Evolutionary conservation across 2,797 vertebrate species (phyloP).

Genomic region (Molossus molossus): DNA sequence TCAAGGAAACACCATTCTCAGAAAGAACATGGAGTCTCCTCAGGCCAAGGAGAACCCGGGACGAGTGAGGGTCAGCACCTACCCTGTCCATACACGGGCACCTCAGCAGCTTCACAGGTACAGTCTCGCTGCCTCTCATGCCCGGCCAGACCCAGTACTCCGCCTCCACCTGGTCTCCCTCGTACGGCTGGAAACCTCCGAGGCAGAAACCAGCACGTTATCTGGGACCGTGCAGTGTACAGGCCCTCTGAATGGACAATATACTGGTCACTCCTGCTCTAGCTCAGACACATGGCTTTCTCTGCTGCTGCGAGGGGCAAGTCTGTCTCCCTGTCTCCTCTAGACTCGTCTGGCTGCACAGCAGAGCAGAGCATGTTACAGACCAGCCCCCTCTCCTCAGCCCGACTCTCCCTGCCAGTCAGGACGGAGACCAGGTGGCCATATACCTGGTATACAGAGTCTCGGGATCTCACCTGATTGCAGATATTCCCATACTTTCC

Average conservation of each 20-base stretch:
- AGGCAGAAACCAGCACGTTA: background rate
- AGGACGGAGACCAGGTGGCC: background rate
- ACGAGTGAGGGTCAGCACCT: background rate
- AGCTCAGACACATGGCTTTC: background rate
- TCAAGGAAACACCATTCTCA: too few relatives aligned
- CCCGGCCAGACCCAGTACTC: conserved; percentile 93
- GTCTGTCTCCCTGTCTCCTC: background rate
- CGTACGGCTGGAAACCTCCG: conserved; percentile 93
- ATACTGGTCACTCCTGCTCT: background rate
- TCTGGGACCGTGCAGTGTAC: background rate
- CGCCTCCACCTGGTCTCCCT: conserved; percentile 97
- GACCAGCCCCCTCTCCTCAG: background rate
- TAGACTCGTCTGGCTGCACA: background rate
- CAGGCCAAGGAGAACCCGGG: too few relatives aligned
- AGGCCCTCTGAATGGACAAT: background rate
- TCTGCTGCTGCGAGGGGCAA: too few relatives aligned
- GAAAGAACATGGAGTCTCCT: background rate
- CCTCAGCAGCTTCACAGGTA: conserved; percentile 94
- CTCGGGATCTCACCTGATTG: background rate
- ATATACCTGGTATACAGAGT: rapidly evolving
- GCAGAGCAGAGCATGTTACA: too few relatives aligned
- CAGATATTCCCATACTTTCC: background rate
- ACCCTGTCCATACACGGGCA: conserved; percentile 95
- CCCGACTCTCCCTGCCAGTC: background rate
- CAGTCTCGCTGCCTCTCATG: conserved; percentile 94